phyloP scores from a whole-genome alignment of 2,888 invertebrate genomes.

The Leucania comma region DNA sequence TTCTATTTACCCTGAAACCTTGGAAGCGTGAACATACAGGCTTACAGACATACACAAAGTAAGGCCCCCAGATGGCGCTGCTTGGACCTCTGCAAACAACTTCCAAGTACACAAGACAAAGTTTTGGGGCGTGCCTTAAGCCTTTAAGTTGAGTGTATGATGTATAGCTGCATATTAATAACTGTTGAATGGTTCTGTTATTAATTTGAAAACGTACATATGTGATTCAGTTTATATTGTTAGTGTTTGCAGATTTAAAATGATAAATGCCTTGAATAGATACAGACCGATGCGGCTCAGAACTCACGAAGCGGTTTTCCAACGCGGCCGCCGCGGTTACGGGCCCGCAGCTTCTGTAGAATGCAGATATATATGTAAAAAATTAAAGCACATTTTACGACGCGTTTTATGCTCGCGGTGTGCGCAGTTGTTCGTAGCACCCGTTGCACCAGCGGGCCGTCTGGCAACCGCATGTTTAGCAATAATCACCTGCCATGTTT shows the following conservation, averaged over 20 bases:
- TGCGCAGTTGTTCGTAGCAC: too few relatives aligned
- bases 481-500: too few relatives aligned
- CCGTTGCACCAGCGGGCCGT: too few relatives aligned
- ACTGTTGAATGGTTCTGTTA: slow-evolving; percentile 34
- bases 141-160: slow-evolving; percentile 56
- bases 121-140: slow-evolving; percentile 55
- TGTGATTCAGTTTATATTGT: slow-evolving; percentile 16
- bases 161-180: slow-evolving; percentile 53
- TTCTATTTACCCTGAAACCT: slow-evolving; percentile 31
- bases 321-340: too few relatives aligned
- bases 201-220: slow-evolving; percentile 19
- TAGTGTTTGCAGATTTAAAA: background rate
- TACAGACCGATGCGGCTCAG: background rate
- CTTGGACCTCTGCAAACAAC: slow-evolving; percentile 58
- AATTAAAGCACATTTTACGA: too few relatives aligned
- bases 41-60: slow-evolving; percentile 31
- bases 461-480: too few relatives aligned
- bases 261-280: background rate
- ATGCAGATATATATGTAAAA: too few relatives aligned
- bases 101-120: slow-evolving; percentile 46
- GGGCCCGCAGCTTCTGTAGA: too few relatives aligned
- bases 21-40: slow-evolving; percentile 30
- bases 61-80: slow-evolving; percentile 41
- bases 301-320: too few relatives aligned
- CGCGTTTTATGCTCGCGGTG: too few relatives aligned